These are phyloP conservation scores for Ceratosolen fusciceps DNA, from an alignment of 1,140 invertebrate species.

Conservation along the genomic window DNA sequence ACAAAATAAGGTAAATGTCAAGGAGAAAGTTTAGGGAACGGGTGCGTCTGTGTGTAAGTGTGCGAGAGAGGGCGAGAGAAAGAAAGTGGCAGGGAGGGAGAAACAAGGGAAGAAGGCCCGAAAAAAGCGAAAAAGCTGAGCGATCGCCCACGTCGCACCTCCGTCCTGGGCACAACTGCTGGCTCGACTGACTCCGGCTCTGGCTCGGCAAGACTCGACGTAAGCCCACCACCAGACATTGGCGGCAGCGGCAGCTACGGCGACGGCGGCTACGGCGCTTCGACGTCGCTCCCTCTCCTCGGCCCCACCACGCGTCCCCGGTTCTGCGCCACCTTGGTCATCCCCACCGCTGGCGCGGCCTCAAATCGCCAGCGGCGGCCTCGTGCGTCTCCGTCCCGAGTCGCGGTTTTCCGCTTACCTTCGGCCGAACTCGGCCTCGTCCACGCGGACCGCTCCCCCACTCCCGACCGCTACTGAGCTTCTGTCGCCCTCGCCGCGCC, in stretches of 20 bases:
- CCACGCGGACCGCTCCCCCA: not conserved
- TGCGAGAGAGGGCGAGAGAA: constrained; percentile 6
- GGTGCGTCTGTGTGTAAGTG: too few species aligned
- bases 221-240: too few species aligned
- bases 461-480: not conserved
- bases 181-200: constrained; percentile 11
- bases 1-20: too few species aligned
- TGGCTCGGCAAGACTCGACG: constrained; percentile 1
- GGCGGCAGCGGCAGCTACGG: constrained; percentile 32
- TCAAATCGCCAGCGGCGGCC: constrained; percentile 39
- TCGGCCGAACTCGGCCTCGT: constrained; percentile 40
- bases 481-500: not conserved
- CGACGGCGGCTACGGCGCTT: not conserved
- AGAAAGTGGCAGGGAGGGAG: not conserved
- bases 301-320: not conserved
- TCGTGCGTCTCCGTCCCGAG: constrained; percentile 47
- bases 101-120: constrained; percentile 19
- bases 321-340: not conserved
- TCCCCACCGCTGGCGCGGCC: constrained; percentile 20
- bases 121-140: constrained; percentile 47
- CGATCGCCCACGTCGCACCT: constrained; percentile 26
- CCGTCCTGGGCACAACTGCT: constrained; percentile 43
- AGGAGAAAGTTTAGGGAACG: too few species aligned
- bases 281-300: constrained; percentile 28
- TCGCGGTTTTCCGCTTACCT: constrained; percentile 54